A percentile compares a stretch with the other conserved stretches of the same genome.
These are phyloP conservation scores for Drosophila buzzatii DNA, from an alignment of 2,888 invertebrate genomes.

Conservation along the genomic window DNA sequence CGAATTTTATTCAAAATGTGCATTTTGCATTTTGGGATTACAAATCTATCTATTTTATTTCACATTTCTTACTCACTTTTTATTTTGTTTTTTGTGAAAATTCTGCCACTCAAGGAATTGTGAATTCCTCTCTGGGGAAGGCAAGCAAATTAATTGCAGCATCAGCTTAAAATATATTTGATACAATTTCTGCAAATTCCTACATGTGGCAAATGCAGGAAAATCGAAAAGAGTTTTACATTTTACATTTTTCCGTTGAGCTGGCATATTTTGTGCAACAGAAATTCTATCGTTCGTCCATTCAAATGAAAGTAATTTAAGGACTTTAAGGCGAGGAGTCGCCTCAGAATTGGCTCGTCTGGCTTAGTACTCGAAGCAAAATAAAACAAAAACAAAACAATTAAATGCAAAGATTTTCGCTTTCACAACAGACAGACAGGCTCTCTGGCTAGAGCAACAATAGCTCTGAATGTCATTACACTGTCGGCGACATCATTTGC, in stretches of 20 bases:
- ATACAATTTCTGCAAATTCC: constrained; percentile 29
- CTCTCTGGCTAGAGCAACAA: constrained; percentile 13
- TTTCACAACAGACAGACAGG: constrained; percentile 46
- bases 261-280: constrained; percentile 18
- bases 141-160: constrained; percentile 59
- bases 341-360: constrained; percentile 27
- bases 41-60: constrained; percentile 18
- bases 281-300: background rate
- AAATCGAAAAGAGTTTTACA: constrained; percentile 10
- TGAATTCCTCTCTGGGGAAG: constrained; percentile 21
- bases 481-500: constrained; percentile 52
- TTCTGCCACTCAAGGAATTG: constrained; percentile 33
- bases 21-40: constrained; percentile 32
- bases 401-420: constrained; percentile 64
- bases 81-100: background rate
- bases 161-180: constrained; percentile 45
- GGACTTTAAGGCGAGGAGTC: constrained; percentile 3
- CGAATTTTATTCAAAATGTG: constrained; percentile 25
- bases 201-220: constrained; percentile 9
- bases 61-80: background rate
- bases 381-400: constrained; percentile 45
- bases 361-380: constrained; percentile 12
- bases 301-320: constrained; percentile 26
- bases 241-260: constrained; percentile 22
- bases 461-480: constrained; percentile 67